Evolutionary conservation across 2,797 vertebrate genomes (phyloP).

Genomic region (Alosa sapidissima): DNA sequence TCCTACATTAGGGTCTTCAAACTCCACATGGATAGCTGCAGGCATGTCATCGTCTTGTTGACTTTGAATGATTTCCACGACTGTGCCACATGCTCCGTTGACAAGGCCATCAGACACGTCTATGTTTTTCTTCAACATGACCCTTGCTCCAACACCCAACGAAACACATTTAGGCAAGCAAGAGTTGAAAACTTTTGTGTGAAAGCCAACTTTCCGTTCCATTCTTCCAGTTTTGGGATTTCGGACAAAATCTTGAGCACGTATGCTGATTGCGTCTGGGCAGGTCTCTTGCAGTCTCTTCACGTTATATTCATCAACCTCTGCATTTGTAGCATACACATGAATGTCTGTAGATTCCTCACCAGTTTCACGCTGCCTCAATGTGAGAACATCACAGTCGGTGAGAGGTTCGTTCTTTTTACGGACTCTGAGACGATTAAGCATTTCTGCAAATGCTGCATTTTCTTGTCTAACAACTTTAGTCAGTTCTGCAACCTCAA

Average conservation of each 20-base stretch:
- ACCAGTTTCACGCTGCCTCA: constrained; percentile 38
- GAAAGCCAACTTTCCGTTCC: constrained; percentile 22
- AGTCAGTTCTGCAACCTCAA: constrained; percentile 28
- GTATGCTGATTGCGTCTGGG: constrained; percentile 35
- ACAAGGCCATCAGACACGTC: constrained; percentile 40
- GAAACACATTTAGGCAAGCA: constrained; percentile 32
- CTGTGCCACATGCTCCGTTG: constrained; percentile 34
- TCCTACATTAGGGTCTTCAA: constrained; percentile 33
- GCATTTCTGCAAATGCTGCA: constrained; percentile 25
- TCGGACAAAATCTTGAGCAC: constrained; percentile 30
- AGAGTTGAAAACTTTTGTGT: constrained; percentile 28
- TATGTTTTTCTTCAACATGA: constrained; percentile 43
- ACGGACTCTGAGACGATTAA: constrained; percentile 17
- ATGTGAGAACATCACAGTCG: background rate
- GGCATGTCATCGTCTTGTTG: background rate
- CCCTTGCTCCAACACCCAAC: constrained; percentile 28
- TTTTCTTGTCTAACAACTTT: constrained; percentile 41
- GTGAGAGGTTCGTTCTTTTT: background rate
- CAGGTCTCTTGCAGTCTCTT: constrained; percentile 24
- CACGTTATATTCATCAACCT: constrained; percentile 31
- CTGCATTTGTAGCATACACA: constrained; percentile 34
- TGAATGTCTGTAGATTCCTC: constrained; percentile 17
- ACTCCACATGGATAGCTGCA: constrained; percentile 29
- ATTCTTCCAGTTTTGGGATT: constrained; percentile 38
- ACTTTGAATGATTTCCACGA: constrained; percentile 22